Conservation (phyloP, 2,888 invertebrate genomes). For the Periphyllus acericola region DNA sequence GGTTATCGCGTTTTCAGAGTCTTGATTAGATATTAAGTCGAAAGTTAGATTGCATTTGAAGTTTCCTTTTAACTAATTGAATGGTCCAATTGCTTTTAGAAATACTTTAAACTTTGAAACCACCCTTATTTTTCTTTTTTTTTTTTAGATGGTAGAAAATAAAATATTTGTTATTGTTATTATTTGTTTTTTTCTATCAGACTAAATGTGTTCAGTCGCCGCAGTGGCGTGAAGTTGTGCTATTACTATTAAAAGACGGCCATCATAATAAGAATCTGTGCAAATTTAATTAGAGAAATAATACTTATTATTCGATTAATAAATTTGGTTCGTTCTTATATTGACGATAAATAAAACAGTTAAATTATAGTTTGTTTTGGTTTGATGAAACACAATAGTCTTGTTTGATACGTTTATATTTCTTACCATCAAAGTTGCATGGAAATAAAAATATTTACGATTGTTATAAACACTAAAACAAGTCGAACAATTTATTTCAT, state of each 20-base stretch:
- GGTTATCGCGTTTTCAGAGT: neutral
- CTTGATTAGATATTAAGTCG: constrained; percentile 34
- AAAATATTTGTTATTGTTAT: neutral
- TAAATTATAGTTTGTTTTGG: neutral
- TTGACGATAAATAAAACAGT: neutral
- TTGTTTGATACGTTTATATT: neutral
- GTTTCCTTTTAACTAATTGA: constrained; percentile 55
- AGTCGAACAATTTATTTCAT: too few species aligned
- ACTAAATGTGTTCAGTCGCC: neutral
- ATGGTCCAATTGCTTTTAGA: constrained; percentile 9
- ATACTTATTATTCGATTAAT: neutral
- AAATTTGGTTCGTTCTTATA: neutral
- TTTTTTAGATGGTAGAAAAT: neutral
- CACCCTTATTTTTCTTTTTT: neutral
- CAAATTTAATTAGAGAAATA: neutral
- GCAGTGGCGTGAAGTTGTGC: neutral
- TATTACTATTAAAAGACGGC: neutral
- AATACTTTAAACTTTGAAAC: neutral
- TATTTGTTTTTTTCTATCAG: neutral
- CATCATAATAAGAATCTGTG: neutral
- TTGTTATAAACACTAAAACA: too few species aligned
- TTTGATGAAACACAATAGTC: neutral
- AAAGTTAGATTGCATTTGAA: constrained; percentile 38
- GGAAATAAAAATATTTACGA: too few species aligned
- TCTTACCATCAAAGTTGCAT: too few species aligned